Conservation (phyloP, 1,140 invertebrate genomes). For the Anastrepha obliqua region DNA sequence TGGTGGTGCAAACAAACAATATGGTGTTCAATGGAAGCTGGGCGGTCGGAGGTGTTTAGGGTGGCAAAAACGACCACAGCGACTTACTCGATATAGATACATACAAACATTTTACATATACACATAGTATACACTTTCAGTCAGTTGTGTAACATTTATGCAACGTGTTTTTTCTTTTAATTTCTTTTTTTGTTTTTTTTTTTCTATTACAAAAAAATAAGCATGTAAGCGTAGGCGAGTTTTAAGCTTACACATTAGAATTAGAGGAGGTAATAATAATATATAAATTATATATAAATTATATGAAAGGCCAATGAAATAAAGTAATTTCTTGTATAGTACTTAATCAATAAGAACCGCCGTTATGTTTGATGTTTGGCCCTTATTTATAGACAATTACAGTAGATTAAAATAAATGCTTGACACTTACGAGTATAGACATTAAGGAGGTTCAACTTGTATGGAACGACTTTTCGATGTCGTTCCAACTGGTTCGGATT, state of each 20-base stretch:
- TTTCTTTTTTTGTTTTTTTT: background rate
- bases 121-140: slow-evolving; percentile 61
- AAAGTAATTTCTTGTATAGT: too few relatives aligned
- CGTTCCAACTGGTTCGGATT: too few relatives aligned
- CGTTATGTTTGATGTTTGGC: too few relatives aligned
- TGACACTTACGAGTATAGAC: too few relatives aligned
- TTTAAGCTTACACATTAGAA: background rate
- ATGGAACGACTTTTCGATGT: too few relatives aligned
- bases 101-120: background rate
- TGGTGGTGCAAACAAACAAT: background rate
- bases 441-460: too few relatives aligned
- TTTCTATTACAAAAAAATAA: background rate
- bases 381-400: too few relatives aligned
- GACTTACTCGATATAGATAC: background rate
- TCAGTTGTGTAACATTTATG: slow-evolving; percentile 66
- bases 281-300: too few relatives aligned
- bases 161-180: slow-evolving; percentile 24
- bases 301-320: too few relatives aligned
- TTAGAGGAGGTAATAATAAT: background rate
- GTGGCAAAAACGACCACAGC: background rate
- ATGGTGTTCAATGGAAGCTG: slow-evolving; percentile 27
- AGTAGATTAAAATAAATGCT: too few relatives aligned
- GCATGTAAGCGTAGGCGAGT: background rate
- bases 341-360: too few relatives aligned
- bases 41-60: background rate